Percentiles rank a stretch among this genome's conserved stretches.
These are phyloP conservation scores for Burhinus bistriatus DNA, from an alignment of 2,113 vertebrate species.

Conservation along the genomic window DNA sequence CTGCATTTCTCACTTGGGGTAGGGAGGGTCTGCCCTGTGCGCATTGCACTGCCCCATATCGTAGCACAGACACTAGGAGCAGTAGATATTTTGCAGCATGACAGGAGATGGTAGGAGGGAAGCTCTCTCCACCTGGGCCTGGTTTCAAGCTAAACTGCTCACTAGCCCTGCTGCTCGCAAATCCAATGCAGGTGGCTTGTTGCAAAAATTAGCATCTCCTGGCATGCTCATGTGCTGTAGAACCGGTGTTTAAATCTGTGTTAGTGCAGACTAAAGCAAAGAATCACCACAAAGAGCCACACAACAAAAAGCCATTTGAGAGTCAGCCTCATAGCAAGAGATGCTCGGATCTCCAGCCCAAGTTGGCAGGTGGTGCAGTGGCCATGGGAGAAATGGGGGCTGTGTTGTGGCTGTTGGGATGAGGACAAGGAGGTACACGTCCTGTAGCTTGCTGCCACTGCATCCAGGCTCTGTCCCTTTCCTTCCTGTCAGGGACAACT, in stretches of 20 bases:
- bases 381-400: neutral
- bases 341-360: neutral
- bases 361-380: neutral
- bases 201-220: neutral
- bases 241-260: neutral
- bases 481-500: neutral
- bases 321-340: neutral
- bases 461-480: neutral
- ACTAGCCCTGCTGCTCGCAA: neutral
- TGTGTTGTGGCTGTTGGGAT: neutral
- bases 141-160: neutral
- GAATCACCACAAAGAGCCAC: neutral
- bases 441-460: neutral
- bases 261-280: neutral
- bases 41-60: neutral
- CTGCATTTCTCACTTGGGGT: rapidly evolving
- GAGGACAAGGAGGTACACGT: neutral
- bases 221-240: neutral
- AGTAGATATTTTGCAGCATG: neutral
- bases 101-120: neutral
- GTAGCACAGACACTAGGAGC: neutral
- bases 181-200: neutral
- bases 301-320: neutral
- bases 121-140: neutral
- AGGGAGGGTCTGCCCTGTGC: neutral